A percentile compares a stretch with the other conserved stretches of the same genome.
Conservation (phyloP, 2,113 vertebrate species). For the Climacteris rufus region DNA sequence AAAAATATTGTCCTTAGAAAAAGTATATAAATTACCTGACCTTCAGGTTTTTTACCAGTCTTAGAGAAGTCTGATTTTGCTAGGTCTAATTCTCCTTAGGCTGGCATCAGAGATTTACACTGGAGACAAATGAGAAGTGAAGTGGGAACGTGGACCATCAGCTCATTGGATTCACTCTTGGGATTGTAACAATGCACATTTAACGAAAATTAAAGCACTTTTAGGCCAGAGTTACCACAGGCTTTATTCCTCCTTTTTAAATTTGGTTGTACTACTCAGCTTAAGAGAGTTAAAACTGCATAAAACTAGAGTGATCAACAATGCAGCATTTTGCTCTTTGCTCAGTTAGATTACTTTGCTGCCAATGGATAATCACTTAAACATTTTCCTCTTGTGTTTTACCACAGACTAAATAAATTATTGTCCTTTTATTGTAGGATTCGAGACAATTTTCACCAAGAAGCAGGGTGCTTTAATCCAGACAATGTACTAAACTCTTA, state of each 20-base stretch:
- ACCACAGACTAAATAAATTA: neutral
- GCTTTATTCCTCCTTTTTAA: neutral
- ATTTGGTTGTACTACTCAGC: neutral
- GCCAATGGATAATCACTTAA: neutral
- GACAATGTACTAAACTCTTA: neutral
- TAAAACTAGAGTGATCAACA: neutral
- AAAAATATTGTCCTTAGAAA: neutral
- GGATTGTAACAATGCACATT: neutral
- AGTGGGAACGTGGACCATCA: neutral
- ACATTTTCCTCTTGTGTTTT: neutral
- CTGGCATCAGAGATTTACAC: neutral
- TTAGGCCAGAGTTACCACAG: neutral
- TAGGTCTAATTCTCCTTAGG: neutral
- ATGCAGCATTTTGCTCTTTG: neutral
- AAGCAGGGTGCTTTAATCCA: neutral
- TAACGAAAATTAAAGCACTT: neutral
- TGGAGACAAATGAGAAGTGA: neutral
- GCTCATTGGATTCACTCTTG: neutral
- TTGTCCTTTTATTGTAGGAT: neutral
- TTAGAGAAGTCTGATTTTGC: neutral
- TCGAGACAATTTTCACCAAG: neutral
- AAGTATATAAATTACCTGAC: neutral
- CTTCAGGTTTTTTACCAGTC: neutral
- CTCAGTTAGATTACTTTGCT: neutral
- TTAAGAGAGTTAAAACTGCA: neutral